phyloP scores from a whole-genome alignment of 30 jellyfish, hydroid and myxozoan species.

The Nemopilema nomurai region DNA sequence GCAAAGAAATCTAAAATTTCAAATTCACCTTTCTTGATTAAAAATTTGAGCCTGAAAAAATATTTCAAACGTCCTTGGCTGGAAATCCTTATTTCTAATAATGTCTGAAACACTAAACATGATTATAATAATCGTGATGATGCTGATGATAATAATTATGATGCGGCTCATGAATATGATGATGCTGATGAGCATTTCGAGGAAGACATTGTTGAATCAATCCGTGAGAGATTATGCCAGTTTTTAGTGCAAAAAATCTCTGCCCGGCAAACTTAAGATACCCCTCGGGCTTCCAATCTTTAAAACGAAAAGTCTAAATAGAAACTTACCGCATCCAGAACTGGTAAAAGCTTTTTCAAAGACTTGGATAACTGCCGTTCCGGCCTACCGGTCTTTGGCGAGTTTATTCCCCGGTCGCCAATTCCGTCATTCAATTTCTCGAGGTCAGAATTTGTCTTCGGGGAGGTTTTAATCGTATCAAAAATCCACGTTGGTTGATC shows the following conservation, averaged over 20 bases:
- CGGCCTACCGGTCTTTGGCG: conserved; percentile 75
- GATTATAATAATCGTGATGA: too few relatives aligned
- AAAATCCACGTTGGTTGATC: conserved; percentile 85
- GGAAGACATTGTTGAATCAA: too few relatives aligned
- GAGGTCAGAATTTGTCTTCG: conserved; percentile 50
- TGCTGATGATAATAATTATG: too few relatives aligned
- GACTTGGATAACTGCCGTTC: conserved; percentile 88
- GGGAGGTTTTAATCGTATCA: conserved; percentile 73
- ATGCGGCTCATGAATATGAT: too few relatives aligned
- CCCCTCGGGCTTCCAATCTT: neutral
- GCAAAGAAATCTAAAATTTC: too few relatives aligned
- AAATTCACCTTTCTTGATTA: too few relatives aligned
- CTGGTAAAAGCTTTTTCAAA: conserved; percentile 79
- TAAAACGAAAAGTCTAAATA: neutral
- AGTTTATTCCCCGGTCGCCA: conserved; percentile 38
- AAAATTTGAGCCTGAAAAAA: too few relatives aligned
- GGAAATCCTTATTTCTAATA: too few relatives aligned
- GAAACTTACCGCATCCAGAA: conserved; percentile 86
- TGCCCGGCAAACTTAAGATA: neutral
- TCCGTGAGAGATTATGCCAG: too few relatives aligned
- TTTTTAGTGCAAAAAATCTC: neutral
- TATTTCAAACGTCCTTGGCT: too few relatives aligned
- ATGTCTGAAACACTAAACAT: too few relatives aligned
- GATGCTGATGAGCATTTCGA: too few relatives aligned
- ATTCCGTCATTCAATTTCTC: conserved; percentile 59